phyloP scores from a whole-genome alignment of 2,113 vertebrate species.

The Scolopax mira region DNA sequence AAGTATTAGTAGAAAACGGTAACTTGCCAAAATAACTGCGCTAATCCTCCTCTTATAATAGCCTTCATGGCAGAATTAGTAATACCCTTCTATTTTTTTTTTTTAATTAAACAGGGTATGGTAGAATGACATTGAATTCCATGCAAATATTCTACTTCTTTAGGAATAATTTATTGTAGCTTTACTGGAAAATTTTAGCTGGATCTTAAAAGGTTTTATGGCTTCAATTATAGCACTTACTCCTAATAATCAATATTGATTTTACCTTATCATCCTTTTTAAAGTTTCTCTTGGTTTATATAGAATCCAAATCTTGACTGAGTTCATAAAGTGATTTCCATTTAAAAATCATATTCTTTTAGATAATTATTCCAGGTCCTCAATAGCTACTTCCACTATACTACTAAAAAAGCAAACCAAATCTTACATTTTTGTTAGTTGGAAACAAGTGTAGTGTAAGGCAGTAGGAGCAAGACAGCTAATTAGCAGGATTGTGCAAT shows the following conservation, averaged over 20 bases:
- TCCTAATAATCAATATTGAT: slow-evolving; percentile 79
- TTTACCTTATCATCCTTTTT: slow-evolving; percentile 63
- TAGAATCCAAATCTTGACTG: slow-evolving; percentile 36
- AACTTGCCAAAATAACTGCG: slow-evolving; percentile 46
- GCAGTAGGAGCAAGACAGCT: not conserved
- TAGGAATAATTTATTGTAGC: slow-evolving; percentile 72
- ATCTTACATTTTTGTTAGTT: not conserved
- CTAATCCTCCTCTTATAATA: slow-evolving; percentile 46
- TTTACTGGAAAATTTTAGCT: slow-evolving; percentile 76
- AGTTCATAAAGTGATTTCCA: slow-evolving; percentile 45
- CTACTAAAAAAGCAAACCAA: not conserved
- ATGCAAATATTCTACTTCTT: slow-evolving; percentile 72
- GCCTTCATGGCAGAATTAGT: slow-evolving; percentile 42
- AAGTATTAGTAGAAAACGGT: slow-evolving; percentile 61
- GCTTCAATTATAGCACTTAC: slow-evolving; percentile 71
- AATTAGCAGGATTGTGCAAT: not conserved
- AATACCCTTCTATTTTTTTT: not conserved
- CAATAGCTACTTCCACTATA: not conserved
- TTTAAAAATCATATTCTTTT: not conserved
- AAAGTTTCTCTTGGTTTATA: slow-evolving; percentile 49
- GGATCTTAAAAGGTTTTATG: slow-evolving; percentile 76
- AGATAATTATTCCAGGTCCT: not conserved
- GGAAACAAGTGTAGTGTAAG: not conserved
- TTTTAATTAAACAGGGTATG: slow-evolving; percentile 17
- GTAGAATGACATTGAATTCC: slow-evolving; percentile 65